Percentiles rank a stretch among this genome's conserved stretches.
Evolutionary conservation across 2,888 invertebrate genomes (phyloP).

Genomic region (Trisateles emortualis): DNA sequence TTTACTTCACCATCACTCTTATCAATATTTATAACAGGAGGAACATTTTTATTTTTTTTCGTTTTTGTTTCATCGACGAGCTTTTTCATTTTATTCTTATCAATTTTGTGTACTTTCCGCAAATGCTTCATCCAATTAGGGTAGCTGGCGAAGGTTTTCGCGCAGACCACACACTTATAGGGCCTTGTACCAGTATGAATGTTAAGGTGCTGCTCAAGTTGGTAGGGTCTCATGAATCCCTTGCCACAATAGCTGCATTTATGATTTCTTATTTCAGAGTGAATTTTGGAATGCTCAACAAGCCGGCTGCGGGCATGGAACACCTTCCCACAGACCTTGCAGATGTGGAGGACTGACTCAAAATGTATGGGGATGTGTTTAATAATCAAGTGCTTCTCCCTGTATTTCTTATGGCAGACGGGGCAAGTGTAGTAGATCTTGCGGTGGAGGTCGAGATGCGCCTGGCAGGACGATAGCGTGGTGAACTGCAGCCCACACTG

Average conservation of each 20-base stretch:
- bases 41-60: constrained; percentile 7
- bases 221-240: constrained; percentile 58
- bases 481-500: constrained; percentile 70
- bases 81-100: constrained; percentile 40
- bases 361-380: constrained; percentile 75
- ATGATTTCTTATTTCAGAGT: constrained; percentile 76
- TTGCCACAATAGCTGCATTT: constrained; percentile 86
- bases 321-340: constrained; percentile 72
- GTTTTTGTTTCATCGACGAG: constrained; percentile 12
- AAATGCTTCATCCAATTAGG: constrained; percentile 88
- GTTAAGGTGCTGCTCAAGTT: constrained; percentile 84
- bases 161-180: constrained; percentile 85
- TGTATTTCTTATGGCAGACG: constrained; percentile 84
- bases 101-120: constrained; percentile 64
- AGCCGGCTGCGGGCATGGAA: constrained; percentile 78
- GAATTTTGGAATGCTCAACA: constrained; percentile 67
- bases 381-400: constrained; percentile 73
- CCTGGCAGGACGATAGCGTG: constrained; percentile 60
- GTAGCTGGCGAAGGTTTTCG: constrained; percentile 84
- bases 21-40: constrained; percentile 19
- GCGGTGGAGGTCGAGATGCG: constrained; percentile 70
- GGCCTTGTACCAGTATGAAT: constrained; percentile 86
- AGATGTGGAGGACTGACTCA: constrained; percentile 76
- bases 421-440: constrained; percentile 80
- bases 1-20: constrained; percentile 31